A percentile compares a stretch with the other conserved stretches of the same genome.
These are phyloP conservation scores for Pipistrellus nathusii DNA, from an alignment of 2,797 vertebrate species.

Conservation along the genomic window DNA sequence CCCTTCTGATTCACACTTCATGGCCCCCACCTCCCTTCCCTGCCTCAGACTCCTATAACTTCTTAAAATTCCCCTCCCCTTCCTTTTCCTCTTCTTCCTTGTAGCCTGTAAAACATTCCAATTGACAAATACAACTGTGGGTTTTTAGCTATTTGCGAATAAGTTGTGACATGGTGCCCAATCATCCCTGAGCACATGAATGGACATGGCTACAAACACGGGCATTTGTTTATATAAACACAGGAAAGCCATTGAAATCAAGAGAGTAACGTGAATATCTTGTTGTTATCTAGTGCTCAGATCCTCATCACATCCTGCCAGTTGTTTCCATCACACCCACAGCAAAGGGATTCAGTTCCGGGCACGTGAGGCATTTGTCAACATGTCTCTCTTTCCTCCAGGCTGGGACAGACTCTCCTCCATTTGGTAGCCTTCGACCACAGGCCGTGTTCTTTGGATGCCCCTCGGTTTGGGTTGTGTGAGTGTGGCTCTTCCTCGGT, in stretches of 20 bases:
- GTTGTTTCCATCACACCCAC: accelerated
- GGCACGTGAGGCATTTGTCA: accelerated
- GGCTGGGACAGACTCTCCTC: not conserved
- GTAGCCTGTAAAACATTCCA: not conserved
- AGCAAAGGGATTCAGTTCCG: not conserved
- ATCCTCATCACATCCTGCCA: not conserved
- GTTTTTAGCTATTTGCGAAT: not conserved
- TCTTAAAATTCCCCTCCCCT: not conserved
- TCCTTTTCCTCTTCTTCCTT: not conserved
- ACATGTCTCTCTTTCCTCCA: not conserved
- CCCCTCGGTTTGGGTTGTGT: too few species aligned
- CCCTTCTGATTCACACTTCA: too few species aligned
- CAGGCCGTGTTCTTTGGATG: not conserved
- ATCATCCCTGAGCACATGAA: not conserved
- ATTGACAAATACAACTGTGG: not conserved
- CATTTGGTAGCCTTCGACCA: too few species aligned
- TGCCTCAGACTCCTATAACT: not conserved
- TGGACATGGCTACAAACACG: not conserved
- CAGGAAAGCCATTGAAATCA: not conserved
- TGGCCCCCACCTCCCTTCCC: too few species aligned
- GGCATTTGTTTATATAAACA: not conserved
- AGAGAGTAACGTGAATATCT: too few species aligned
- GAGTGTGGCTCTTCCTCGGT: not conserved
- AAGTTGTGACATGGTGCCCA: not conserved
- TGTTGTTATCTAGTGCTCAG: not conserved